These are phyloP conservation scores for Enteromius argenteus DNA, from an alignment of 2,797 vertebrate genomes.

Conservation along the genomic window DNA sequence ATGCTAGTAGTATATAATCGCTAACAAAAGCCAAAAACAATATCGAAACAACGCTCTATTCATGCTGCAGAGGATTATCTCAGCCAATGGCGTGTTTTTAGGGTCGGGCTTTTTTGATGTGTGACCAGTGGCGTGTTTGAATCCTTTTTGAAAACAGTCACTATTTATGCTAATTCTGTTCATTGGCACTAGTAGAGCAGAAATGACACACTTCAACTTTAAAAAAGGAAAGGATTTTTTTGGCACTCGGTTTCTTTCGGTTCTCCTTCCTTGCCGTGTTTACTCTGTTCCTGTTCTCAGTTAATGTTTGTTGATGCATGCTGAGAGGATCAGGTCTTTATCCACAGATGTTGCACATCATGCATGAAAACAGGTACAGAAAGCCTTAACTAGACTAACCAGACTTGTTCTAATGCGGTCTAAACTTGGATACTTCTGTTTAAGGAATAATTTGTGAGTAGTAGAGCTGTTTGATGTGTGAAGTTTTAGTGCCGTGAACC, in stretches of 20 bases:
- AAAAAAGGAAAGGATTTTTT: conserved; percentile 48
- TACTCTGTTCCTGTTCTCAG: conserved; percentile 56
- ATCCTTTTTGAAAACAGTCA: background rate
- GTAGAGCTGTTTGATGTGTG: conserved; percentile 11
- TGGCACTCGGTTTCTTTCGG: conserved; percentile 53
- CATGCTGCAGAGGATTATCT: background rate
- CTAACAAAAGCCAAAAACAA: background rate
- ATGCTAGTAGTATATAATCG: conserved; percentile 28
- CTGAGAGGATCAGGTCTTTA: conserved; percentile 36
- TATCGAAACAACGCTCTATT: background rate
- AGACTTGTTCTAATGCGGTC: background rate
- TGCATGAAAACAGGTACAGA: conserved; percentile 62
- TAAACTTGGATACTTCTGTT: conserved; percentile 18
- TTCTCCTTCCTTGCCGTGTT: conserved; percentile 61
- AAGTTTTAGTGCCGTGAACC: background rate
- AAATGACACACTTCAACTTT: conserved; percentile 4
- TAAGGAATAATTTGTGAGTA: conserved; percentile 20
- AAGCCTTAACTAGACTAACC: conserved; percentile 50
- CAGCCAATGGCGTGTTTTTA: background rate
- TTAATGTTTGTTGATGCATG: conserved; percentile 38
- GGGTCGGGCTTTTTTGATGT: background rate
- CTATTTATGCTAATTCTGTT: background rate
- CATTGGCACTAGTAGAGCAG: background rate
- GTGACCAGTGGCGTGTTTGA: background rate
- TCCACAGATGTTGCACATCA: conserved; percentile 35